Evolutionary conservation across 2,888 invertebrate genomes (phyloP).

Genomic region (Zootermopsis nevadensis): DNA sequence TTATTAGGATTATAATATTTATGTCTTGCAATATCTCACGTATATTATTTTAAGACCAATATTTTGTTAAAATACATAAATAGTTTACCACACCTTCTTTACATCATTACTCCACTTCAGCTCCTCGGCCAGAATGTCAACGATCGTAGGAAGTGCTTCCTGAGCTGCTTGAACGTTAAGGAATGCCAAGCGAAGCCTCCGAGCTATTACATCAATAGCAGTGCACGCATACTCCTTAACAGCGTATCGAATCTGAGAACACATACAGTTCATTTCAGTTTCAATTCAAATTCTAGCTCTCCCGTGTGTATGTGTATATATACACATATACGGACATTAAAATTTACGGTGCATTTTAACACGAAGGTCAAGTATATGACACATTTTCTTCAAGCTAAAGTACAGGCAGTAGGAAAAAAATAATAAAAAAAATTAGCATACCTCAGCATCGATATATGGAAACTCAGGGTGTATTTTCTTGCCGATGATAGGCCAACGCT

Average conservation of each 20-base stretch:
- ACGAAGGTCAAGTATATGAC: no score
- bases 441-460: slow-evolving; percentile 98
- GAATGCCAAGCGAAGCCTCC: slow-evolving; percentile 93
- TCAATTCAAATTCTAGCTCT: neutral
- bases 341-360: no score
- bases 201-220: slow-evolving; percentile 96
- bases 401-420: neutral
- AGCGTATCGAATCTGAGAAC: slow-evolving; percentile 82
- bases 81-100: slow-evolving; percentile 71
- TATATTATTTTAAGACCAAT: no score
- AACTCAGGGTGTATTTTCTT: slow-evolving; percentile 97
- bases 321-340: no score
- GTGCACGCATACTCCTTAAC: slow-evolving; percentile 96
- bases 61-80: no score
- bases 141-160: slow-evolving; percentile 91
- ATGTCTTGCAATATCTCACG: no score
- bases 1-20: no score
- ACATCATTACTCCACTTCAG: slow-evolving; percentile 88
- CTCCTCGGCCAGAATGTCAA: slow-evolving; percentile 97
- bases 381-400: no score
- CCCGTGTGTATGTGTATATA: no score
- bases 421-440: slow-evolving; percentile 56
- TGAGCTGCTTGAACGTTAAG: slow-evolving; percentile 97
- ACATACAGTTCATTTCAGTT: slow-evolving; percentile 2
- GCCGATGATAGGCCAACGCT: slow-evolving; percentile 98